A percentile compares a stretch with the other conserved stretches of the same genome.
Conservation (phyloP, 35 echinoderm and acorn worm species). For the Amphiura filiformis region DNA sequence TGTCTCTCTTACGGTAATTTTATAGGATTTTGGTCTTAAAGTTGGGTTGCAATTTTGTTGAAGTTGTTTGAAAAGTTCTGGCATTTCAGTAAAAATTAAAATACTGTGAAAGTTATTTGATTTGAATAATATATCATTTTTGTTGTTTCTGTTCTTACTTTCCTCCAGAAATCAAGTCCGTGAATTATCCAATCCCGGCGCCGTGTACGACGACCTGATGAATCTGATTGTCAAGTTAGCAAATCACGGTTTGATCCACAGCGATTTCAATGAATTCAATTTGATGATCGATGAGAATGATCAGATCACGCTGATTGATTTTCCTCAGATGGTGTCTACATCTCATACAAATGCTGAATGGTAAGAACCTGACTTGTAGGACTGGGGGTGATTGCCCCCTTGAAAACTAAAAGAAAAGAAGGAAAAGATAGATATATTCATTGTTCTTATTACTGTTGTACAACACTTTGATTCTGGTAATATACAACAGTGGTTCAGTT, state of each 20-base stretch:
- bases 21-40: too few relatives aligned
- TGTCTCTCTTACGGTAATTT: too few relatives aligned
- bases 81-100: too few relatives aligned
- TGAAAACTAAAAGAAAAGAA: too few relatives aligned
- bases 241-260: constrained; percentile 89
- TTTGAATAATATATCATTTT: neutral
- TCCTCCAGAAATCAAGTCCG: constrained; percentile 79
- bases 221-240: constrained; percentile 84
- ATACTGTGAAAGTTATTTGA: too few relatives aligned
- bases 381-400: too few relatives aligned
- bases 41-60: too few relatives aligned
- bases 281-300: constrained; percentile 86
- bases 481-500: too few relatives aligned
- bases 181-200: constrained; percentile 56
- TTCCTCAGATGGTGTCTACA: constrained; percentile 98
- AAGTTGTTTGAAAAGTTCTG: too few relatives aligned
- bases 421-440: too few relatives aligned
- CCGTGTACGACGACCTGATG: constrained; percentile 92
- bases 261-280: constrained; percentile 98
- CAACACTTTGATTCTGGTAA: too few relatives aligned
- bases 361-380: constrained; percentile 50
- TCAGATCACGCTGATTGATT: constrained; percentile 81
- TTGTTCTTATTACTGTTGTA: too few relatives aligned
- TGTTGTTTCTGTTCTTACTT: neutral
- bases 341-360: constrained; percentile 93